Conservation (phyloP, 2,797 vertebrate genomes). For the Peromyscus melanophrys region DNA sequence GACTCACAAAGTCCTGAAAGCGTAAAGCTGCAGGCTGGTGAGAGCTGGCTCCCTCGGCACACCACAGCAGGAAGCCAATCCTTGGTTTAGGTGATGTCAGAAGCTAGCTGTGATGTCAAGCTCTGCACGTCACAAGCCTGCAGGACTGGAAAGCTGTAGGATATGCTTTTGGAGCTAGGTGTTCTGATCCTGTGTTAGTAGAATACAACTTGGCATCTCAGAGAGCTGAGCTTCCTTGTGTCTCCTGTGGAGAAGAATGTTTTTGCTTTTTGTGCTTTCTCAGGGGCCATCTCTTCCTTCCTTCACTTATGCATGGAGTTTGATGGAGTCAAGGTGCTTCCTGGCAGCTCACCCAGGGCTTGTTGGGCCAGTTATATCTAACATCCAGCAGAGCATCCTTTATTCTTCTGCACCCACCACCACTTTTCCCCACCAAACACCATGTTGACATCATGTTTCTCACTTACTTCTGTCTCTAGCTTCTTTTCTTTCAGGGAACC, state of each 20-base stretch:
- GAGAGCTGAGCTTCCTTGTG: not conserved
- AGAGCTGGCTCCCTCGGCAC: not conserved
- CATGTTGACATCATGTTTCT: no score
- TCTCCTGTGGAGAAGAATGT: not conserved
- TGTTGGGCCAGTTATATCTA: not conserved
- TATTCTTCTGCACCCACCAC: no score
- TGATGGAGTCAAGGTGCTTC: not conserved
- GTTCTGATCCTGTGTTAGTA: not conserved
- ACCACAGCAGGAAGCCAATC: not conserved
- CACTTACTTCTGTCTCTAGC: not conserved
- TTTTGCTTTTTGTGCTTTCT: not conserved
- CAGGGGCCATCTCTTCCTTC: not conserved
- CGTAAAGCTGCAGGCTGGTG: not conserved
- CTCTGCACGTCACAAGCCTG: not conserved
- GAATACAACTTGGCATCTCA: not conserved
- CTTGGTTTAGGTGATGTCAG: accelerated
- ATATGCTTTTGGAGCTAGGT: not conserved
- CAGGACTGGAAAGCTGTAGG: not conserved
- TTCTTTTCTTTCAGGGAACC: not conserved
- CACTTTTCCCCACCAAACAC: not conserved
- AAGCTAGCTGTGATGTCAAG: not conserved
- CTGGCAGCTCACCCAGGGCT: not conserved
- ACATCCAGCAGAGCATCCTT: not conserved
- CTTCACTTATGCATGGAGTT: not conserved
- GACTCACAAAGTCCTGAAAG: not conserved